These are phyloP conservation scores for Drosophila anomelani DNA, from an alignment of 2,888 invertebrate genomes.

Conservation along the genomic window DNA sequence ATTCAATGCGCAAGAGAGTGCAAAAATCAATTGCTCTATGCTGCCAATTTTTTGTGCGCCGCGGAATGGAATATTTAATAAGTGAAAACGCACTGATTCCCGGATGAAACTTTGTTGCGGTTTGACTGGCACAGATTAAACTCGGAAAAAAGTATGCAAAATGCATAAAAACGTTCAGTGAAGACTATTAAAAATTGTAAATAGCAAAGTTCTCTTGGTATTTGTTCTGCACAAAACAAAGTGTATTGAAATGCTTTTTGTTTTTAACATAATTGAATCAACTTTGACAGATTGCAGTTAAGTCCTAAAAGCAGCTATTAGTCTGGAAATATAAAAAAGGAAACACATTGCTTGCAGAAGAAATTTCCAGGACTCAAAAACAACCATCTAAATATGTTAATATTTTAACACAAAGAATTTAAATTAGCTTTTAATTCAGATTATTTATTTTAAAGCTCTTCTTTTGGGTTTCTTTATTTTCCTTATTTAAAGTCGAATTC, in stretches of 20 bases:
- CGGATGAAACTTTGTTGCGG: conserved; percentile 35
- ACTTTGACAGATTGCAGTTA: conserved; percentile 14
- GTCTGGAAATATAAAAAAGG: neutral
- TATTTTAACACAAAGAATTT: neutral
- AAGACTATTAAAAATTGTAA: conserved; percentile 31
- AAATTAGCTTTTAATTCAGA: neutral
- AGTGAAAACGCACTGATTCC: conserved; percentile 44
- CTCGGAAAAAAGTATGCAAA: conserved; percentile 26
- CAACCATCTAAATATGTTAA: too few species aligned
- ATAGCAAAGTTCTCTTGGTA: conserved; percentile 3
- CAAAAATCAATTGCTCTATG: conserved; percentile 43
- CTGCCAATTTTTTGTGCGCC: conserved; percentile 22
- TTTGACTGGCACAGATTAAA: conserved; percentile 42
- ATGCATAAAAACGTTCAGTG: conserved; percentile 26
- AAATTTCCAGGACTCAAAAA: neutral
- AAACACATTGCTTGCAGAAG: too few species aligned
- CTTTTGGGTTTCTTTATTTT: neutral
- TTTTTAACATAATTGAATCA: conserved; percentile 17
- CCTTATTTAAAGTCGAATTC: neutral
- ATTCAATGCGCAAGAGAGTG: conserved; percentile 32
- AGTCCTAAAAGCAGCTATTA: neutral
- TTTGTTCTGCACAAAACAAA: conserved; percentile 4
- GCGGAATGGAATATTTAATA: conserved; percentile 40
- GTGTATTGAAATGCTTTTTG: neutral
- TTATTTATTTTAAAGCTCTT: neutral